Evolutionary conservation across 2,888 invertebrate species (phyloP).

Genomic region (Pammene fasciana): DNA sequence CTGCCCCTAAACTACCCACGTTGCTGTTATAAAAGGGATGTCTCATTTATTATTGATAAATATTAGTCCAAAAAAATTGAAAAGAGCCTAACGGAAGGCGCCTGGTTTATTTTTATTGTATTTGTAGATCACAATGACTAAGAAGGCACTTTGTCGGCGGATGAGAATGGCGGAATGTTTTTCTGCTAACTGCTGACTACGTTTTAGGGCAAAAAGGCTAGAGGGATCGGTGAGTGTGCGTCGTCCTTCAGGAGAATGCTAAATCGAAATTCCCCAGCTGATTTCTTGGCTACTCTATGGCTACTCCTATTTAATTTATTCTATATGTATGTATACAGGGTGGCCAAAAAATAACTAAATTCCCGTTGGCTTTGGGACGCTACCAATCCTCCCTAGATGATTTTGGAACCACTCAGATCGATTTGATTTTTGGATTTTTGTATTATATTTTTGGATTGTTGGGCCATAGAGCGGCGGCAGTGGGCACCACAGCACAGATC

Average conservation of each 20-base stretch:
- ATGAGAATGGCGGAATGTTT: constrained; percentile 48
- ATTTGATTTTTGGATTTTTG: too few relatives aligned
- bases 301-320: too few relatives aligned
- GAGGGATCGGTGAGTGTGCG: background rate
- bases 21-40: constrained; percentile 77
- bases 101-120: constrained; percentile 73
- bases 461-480: too few relatives aligned
- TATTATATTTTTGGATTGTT: too few relatives aligned
- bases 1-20: constrained; percentile 43
- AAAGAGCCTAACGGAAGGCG: constrained; percentile 76
- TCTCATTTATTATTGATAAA: constrained; percentile 83
- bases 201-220: constrained; percentile 23
- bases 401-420: too few relatives aligned
- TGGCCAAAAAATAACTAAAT: too few relatives aligned
- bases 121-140: constrained; percentile 66
- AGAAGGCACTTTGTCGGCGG: constrained; percentile 64
- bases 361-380: too few relatives aligned
- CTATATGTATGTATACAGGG: too few relatives aligned
- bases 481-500: too few relatives aligned
- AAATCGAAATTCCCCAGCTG: background rate
- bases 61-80: constrained; percentile 74
- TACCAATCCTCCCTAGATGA: too few relatives aligned
- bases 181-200: constrained; percentile 54
- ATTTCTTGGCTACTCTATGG: background rate
- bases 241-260: background rate